Conservation (phyloP, 2,888 invertebrate species). For the Xestia rhomboidea region DNA sequence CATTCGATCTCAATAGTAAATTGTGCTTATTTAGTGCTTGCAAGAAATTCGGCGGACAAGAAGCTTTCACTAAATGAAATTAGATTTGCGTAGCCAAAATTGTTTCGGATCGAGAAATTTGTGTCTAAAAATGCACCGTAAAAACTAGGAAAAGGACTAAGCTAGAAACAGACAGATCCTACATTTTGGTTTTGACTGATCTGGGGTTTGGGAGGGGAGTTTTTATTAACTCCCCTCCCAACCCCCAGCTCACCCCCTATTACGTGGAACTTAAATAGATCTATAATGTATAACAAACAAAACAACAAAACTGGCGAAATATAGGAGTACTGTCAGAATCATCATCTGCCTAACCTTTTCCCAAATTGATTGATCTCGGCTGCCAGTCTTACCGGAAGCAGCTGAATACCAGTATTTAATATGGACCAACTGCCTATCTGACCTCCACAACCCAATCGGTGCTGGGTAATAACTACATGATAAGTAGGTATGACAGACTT, state of each 20-base stretch:
- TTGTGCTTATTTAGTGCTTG: background rate
- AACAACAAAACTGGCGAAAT: background rate
- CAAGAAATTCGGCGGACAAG: background rate
- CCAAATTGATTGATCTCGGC: too few species aligned
- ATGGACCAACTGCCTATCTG: too few species aligned
- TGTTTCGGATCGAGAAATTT: background rate
- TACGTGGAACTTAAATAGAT: background rate
- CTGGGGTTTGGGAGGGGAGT: too few species aligned
- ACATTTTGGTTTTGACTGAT: background rate
- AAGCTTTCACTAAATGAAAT: slow-evolving; percentile 7
- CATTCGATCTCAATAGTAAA: background rate
- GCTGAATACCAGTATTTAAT: too few species aligned
- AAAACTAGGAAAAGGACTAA: background rate
- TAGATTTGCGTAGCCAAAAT: background rate
- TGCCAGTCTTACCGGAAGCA: too few species aligned
- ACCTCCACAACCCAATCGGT: too few species aligned
- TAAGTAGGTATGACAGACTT: too few species aligned
- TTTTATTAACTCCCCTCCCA: background rate
- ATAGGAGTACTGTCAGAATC: background rate
- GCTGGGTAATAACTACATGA: too few species aligned
- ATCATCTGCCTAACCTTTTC: too few species aligned
- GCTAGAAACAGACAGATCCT: too few species aligned
- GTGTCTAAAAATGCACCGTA: background rate
- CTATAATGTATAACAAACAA: background rate
- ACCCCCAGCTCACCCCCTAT: background rate